Evolutionary conservation across 1,140 invertebrate genomes (phyloP), one percentile per base, ranked within the genome.

Genomic region (Brachionus plicatilis): DNA sequence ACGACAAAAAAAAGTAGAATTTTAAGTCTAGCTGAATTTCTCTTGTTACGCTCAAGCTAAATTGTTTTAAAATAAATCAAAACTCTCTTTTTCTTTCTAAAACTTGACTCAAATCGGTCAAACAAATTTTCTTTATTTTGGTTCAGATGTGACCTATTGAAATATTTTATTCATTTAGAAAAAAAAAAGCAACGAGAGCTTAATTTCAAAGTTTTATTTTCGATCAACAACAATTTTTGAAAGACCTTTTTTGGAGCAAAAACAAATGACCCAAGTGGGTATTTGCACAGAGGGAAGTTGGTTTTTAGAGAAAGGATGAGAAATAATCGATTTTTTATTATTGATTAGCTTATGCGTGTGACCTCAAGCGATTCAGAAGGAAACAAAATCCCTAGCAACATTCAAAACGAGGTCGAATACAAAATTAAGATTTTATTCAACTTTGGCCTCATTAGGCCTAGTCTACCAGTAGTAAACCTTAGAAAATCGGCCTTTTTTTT

Each of bases 381-480:
- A 41, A 41, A 72, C 17, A 72, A 72, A 72, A 72, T 72, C 12
- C 68, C 43, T 72, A 72, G 68, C 33, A 17, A 72, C 68, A 72
- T 72, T 72, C 29, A 43, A 72, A 72, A 45, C 37, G 68, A 72
- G 68, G 68, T 72, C 68, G 68, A 43, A 72, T 72, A 43, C 3
- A 72, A 33, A 68, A 68, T 9, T 33, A 37, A 68, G 24, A 14
- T 41, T 33, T 24, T 9, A 33, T 41, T 72, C 33, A 72, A 72
- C 68, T 72, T 72, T 72, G 41, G 33, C 68, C 68, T 43, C 41
- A 43, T 60, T 60, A 60, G 53, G n/a, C 53, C 20, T 60, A 20
- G 17, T 60, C 53, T 20, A 60, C 20, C 53, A 60, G 53, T 20
- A 43, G 47, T n/a, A 68, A 68, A 33, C 12, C 33, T 14, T 41